Evolutionary conservation across 2,797 vertebrate genomes (phyloP), one percentile per base, ranked within the genome.

Genomic region (Betta splendens): DNA sequence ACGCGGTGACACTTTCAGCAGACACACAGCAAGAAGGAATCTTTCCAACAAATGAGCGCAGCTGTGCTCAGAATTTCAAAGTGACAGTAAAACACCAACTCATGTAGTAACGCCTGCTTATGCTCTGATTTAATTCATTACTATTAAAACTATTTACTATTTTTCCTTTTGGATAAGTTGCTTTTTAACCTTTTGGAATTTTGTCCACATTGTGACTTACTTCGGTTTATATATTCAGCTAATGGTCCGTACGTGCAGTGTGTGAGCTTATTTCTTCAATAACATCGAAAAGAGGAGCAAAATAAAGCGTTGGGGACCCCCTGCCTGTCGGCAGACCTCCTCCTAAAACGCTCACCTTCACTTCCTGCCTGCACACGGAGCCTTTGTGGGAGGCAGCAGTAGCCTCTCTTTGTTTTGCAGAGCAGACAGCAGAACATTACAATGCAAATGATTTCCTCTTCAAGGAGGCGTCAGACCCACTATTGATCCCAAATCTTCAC

Each of bases 401-500:
- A 61, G 64, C 53, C 53, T 37, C 8, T 5, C 43, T 67, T 52
- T 62, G 22, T 55, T 79, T 64, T 60, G 35, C 50, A 18, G 40
- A 56, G 39, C 39, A 54, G 66, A 52, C 53, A 58, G 26, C 40
- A 40, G 23, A 43, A 46, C 50, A 66, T 48, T 64, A 58, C 40
- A 62, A 54, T 9, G 20, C 40, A 61, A 78, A 69, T n/a, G n/a
- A n/a, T 66, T 71, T 68, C 46, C 51, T 54, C 31, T 63, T 44
- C 31, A 68, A 70, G 62, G 56, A 10, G 1, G 33, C 43, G 77
- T 72, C 9, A 45, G 46, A 64, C 37, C 36, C 36, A 2, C 31
- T 33, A 65, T 66, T 74, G 65, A 83, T 73, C 69, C 61, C 26
- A 62, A 57, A 28, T 59, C 37, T 45, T 59, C 10, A 54, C 47